These are phyloP conservation scores for Caenorhabditis sp. DNA, from an alignment of 2,888 invertebrate species.

Conservation along the genomic window DNA sequence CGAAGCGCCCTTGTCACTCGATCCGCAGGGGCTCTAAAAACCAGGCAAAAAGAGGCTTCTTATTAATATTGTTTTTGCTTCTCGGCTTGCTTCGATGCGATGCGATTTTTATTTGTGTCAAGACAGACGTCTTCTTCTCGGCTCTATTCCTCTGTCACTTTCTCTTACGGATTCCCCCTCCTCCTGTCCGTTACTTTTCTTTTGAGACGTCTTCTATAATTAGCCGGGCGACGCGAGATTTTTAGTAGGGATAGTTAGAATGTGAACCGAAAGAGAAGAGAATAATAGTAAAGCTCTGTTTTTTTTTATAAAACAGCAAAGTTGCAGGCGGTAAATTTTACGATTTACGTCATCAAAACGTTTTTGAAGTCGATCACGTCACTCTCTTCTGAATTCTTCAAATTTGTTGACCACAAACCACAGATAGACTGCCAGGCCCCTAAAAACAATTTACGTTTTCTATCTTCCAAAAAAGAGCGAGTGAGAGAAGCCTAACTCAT, in stretches of 20 bases:
- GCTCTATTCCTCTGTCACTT: background rate
- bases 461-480: constrained; percentile 7
- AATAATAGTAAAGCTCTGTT: constrained; percentile 8
- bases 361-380: too few species aligned
- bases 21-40: constrained; percentile 14
- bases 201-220: constrained; percentile 11
- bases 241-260: constrained; percentile 24
- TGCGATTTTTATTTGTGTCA: background rate
- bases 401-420: constrained; percentile 19
- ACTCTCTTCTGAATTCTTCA: too few species aligned
- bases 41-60: background rate
- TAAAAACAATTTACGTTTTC: constrained; percentile 15
- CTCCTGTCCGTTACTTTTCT: background rate
- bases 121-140: background rate
- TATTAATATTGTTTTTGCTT: too few species aligned
- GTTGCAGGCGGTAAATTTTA: too few species aligned
- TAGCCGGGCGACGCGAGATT: constrained; percentile 4
- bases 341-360: too few species aligned
- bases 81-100: background rate
- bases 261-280: constrained; percentile 6
- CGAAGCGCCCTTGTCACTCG: constrained; percentile 28
- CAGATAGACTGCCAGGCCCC: background rate
- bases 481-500: constrained; percentile 21
- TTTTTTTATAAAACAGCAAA: too few species aligned
- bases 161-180: background rate